These are phyloP conservation scores for Acridotheres tristis DNA, from an alignment of 2,797 vertebrate species.

Conservation along the genomic window DNA sequence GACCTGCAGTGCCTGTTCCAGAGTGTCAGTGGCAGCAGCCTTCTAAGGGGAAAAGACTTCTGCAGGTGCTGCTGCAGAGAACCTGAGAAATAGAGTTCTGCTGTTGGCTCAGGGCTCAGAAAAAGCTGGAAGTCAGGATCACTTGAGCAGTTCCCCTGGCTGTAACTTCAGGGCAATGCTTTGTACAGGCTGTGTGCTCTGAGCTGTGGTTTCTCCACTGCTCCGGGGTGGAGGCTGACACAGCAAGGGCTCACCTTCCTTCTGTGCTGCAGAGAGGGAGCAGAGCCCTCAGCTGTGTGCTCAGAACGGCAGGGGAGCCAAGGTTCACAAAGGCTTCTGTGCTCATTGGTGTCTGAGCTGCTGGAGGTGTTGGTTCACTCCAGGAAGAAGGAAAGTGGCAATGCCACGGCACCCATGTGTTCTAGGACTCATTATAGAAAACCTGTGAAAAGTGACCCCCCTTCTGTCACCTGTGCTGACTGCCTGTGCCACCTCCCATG, in stretches of 20 bases:
- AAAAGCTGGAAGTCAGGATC: rapidly evolving
- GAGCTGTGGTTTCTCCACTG: not conserved
- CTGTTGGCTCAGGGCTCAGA: not conserved
- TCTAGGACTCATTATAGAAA: not conserved
- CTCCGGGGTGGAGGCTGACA: not conserved
- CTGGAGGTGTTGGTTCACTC: not conserved
- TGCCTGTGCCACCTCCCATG: not conserved
- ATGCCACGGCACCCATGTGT: not conserved
- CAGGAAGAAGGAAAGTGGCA: not conserved
- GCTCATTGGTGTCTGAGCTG: not conserved
- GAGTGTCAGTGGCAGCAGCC: not conserved
- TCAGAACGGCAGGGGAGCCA: not conserved
- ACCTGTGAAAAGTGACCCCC: not conserved
- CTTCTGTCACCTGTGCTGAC: not conserved
- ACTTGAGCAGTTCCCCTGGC: not conserved
- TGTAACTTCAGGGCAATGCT: not conserved
- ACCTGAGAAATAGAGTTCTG: not conserved
- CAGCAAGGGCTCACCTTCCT: not conserved
- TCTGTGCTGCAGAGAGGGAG: not conserved
- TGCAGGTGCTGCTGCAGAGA: not conserved
- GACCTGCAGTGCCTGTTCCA: not conserved
- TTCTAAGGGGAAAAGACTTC: not conserved
- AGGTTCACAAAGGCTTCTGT: not conserved
- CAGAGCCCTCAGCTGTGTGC: not conserved
- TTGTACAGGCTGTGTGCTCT: not conserved